These are phyloP conservation scores for Odontothrips loti DNA, from an alignment of 2,888 invertebrate genomes.

Conservation along the genomic window DNA sequence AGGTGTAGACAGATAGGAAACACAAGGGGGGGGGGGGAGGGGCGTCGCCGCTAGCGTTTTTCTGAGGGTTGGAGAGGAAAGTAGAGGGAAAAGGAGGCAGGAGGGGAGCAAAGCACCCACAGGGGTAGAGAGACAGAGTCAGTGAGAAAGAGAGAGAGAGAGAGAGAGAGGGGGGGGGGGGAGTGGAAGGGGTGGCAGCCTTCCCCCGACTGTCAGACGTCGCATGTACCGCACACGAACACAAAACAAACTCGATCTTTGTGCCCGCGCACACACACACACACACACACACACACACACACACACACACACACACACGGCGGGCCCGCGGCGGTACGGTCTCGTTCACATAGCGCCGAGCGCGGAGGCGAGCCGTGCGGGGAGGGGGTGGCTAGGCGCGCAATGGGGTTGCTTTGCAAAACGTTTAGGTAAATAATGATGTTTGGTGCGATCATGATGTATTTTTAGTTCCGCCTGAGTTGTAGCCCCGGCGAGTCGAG, in stretches of 20 bases:
- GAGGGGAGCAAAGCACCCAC: too few relatives aligned
- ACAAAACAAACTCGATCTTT: constrained; percentile 26
- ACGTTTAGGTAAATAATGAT: neutral
- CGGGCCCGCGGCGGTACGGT: too few relatives aligned
- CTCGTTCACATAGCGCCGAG: too few relatives aligned
- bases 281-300: neutral
- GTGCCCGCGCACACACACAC: neutral
- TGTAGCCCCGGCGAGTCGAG: too few relatives aligned
- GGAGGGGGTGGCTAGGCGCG: too few relatives aligned
- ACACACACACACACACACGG: too few relatives aligned
- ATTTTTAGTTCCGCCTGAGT: neutral
- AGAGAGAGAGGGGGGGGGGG: neutral
- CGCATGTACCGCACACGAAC: constrained; percentile 16
- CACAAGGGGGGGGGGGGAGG: neutral
- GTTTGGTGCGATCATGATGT: neutral
- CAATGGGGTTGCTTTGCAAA: too few relatives aligned
- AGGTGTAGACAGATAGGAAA: neutral
- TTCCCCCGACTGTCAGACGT: neutral
- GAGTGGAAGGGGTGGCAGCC: neutral
- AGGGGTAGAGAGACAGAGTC: neutral
- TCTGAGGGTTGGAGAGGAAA: neutral
- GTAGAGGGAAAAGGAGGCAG: neutral
- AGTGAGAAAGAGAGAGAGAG: neutral
- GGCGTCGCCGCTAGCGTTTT: neutral
- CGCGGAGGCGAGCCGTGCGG: too few relatives aligned